Evolutionary conservation across 2,888 invertebrate species (phyloP).

Genomic region (Philhelius pedissequus): DNA sequence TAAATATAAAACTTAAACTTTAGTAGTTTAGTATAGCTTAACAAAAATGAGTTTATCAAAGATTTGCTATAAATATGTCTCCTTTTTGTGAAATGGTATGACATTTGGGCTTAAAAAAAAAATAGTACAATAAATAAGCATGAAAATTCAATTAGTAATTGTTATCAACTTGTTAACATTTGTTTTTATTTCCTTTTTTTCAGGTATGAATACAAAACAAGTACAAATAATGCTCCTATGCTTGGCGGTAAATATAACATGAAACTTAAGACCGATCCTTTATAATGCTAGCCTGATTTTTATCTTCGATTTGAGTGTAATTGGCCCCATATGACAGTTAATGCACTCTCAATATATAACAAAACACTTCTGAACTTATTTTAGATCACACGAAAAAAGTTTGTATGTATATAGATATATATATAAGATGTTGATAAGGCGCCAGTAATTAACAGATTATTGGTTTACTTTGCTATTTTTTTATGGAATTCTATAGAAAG

Average conservation of each 20-base stretch:
- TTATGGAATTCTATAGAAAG: background rate
- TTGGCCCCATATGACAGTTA: background rate
- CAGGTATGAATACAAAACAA: background rate
- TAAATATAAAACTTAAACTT: no score
- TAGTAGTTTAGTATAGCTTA: no score
- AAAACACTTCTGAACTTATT: background rate
- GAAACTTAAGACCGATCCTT: conserved; percentile 22
- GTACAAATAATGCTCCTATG: background rate
- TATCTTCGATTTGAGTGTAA: background rate
- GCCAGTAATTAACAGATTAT: background rate
- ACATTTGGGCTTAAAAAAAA: no score
- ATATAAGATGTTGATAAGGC: background rate
- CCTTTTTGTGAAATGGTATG: no score
- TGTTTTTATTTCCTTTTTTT: background rate
- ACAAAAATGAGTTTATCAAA: no score
- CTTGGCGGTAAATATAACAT: conserved; percentile 26
- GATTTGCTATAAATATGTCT: no score
- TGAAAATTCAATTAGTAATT: background rate
- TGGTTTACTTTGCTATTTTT: background rate
- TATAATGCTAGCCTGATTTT: background rate
- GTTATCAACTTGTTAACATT: background rate
- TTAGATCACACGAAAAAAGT: background rate
- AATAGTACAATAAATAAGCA: no score
- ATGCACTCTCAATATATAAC: background rate
- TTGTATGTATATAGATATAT: background rate